Evolutionary conservation across 2,113 vertebrate species (phyloP).

Genomic region (Tenrec ecaudatus): DNA sequence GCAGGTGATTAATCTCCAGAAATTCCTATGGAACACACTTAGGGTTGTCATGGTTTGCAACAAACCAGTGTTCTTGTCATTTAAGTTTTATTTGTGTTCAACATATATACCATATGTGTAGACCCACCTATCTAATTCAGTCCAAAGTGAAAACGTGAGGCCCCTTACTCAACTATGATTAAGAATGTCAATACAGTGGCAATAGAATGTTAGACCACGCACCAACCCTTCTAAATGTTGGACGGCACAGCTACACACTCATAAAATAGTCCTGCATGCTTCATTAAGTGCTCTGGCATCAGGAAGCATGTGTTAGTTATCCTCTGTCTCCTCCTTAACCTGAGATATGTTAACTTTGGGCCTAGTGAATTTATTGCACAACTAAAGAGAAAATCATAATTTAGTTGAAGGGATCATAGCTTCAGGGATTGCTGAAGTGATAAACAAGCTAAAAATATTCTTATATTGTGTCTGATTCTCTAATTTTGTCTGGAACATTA

Average conservation of each 20-base stretch:
- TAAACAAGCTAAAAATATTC: not conserved
- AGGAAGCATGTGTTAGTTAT: not conserved
- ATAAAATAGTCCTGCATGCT: not conserved
- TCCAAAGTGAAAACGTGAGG: conserved; percentile 11
- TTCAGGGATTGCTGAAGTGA: not conserved
- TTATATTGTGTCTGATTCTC: not conserved
- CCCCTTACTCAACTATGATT: not conserved
- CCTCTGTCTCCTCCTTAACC: not conserved
- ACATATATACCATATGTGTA: not conserved
- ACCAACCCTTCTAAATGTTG: too few species aligned
- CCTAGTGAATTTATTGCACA: not conserved
- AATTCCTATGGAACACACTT: not conserved
- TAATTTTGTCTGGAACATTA: conserved; percentile 2
- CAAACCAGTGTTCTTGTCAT: not conserved
- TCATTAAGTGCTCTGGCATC: not conserved
- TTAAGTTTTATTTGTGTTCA: not conserved
- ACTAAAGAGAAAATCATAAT: not conserved
- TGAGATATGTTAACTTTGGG: not conserved
- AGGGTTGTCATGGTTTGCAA: not conserved
- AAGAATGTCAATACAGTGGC: conserved; percentile 20
- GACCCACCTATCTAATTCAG: too few species aligned
- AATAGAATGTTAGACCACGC: not conserved
- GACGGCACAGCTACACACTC: too few species aligned
- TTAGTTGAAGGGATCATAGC: not conserved
- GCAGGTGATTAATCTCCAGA: not conserved